Evolutionary conservation across 2,797 vertebrate genomes (phyloP).

Genomic region (Hapalemur alaotrensis): DNA sequence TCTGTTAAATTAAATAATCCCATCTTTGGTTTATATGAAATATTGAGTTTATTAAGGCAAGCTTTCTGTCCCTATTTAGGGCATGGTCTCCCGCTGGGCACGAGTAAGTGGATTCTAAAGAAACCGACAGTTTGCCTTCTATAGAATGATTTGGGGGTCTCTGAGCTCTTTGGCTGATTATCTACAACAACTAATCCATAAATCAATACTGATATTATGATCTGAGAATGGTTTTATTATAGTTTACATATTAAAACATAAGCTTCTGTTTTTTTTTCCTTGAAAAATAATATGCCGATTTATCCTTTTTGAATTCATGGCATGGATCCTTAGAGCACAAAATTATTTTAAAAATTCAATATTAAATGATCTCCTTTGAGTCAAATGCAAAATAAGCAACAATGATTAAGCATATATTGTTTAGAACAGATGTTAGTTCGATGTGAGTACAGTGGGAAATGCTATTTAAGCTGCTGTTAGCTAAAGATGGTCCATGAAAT

Average conservation of each 20-base stretch:
- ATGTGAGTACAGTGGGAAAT: neutral
- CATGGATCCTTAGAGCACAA: conserved; percentile 1
- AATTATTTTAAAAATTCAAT: conserved; percentile 36
- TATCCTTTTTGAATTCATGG: conserved; percentile 48
- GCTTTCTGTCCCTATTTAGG: conserved; percentile 68
- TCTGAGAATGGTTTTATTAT: conserved; percentile 51
- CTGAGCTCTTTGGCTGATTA: conserved; percentile 70
- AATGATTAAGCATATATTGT: neutral
- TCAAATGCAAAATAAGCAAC: conserved; percentile 41
- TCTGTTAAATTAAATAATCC: conserved; percentile 61
- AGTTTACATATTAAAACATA: conserved; percentile 60
- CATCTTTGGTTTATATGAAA: conserved; percentile 61
- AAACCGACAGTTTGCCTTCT: conserved; percentile 48
- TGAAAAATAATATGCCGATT: conserved; percentile 34
- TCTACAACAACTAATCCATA: conserved; percentile 57
- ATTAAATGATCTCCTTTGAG: conserved; percentile 24
- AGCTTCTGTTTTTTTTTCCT: conserved; percentile 43
- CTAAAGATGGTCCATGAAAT: neutral
- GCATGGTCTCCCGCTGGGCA: conserved; percentile 50
- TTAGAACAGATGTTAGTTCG: neutral
- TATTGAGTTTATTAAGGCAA: conserved; percentile 72
- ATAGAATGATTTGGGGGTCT: conserved; percentile 68
- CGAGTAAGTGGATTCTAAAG: conserved; percentile 43
- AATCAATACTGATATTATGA: conserved; percentile 64
- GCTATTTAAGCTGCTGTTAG: neutral